Evolutionary conservation across 2,113 vertebrate species (phyloP).

Genomic region (Gymnarchus niloticus): DNA sequence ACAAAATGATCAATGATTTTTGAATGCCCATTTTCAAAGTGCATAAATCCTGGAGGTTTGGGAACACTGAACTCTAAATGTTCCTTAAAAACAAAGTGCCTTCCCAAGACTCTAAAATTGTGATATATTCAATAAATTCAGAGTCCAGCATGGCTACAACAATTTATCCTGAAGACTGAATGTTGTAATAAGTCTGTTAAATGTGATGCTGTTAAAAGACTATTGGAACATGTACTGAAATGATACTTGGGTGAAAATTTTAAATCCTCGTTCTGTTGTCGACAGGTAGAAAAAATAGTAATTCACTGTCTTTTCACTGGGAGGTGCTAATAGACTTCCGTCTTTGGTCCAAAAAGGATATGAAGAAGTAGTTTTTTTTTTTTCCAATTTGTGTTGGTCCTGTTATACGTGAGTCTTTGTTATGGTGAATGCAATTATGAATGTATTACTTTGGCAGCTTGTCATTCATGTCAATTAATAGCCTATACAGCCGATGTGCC

Average conservation of each 20-base stretch:
- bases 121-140: background rate
- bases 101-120: background rate
- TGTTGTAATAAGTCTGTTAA: background rate
- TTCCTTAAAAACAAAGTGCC: background rate
- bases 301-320: slow-evolving; percentile 13
- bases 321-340: slow-evolving; percentile 1
- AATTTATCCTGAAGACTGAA: background rate
- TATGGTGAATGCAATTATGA: background rate
- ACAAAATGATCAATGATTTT: background rate
- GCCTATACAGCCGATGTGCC: background rate
- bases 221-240: background rate
- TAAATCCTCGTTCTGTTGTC: background rate
- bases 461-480: background rate
- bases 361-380: background rate
- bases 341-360: background rate
- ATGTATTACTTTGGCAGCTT: background rate
- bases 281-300: background rate
- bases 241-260: background rate
- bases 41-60: background rate
- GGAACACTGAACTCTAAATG: background rate
- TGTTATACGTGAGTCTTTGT: background rate
- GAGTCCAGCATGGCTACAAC: background rate
- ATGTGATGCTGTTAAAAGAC: background rate
- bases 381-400: background rate
- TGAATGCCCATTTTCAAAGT: background rate